Percentiles rank a stretch among this genome's conserved stretches.
phyloP scores from a whole-genome alignment of 2,797 vertebrate species.

The Buceros bicornis region DNA sequence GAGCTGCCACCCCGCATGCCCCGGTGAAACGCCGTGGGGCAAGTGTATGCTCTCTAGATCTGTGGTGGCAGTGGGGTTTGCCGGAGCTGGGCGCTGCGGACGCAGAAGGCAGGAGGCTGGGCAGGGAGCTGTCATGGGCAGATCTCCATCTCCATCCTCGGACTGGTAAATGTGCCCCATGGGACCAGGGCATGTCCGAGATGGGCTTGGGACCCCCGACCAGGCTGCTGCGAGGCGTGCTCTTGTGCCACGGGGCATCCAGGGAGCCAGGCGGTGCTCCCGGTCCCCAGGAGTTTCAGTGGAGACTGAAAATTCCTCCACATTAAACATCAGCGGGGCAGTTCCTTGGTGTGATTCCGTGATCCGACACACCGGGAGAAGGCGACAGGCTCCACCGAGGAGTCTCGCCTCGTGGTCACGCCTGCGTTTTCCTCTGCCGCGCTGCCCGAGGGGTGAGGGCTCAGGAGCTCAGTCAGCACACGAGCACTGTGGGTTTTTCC shows the following conservation, averaged over 20 bases:
- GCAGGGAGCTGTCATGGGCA: not conserved
- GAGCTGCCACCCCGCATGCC: accelerated
- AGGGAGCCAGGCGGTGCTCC: not conserved
- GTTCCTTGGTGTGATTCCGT: not conserved
- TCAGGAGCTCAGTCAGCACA: not conserved
- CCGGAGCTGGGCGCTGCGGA: accelerated
- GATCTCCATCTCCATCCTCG: not conserved
- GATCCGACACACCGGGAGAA: not conserved
- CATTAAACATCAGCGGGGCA: accelerated
- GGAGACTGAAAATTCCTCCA: not conserved
- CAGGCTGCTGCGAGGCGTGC: accelerated
- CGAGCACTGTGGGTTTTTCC: not conserved
- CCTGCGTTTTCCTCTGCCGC: not conserved
- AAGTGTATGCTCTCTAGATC: not conserved
- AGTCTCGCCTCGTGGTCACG: accelerated
- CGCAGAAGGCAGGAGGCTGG: not conserved
- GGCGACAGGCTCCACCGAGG: accelerated
- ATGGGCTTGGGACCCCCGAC: not conserved
- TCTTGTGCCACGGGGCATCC: not conserved
- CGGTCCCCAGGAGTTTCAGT: not conserved
- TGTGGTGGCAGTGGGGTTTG: accelerated
- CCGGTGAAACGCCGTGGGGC: accelerated
- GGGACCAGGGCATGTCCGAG: not conserved
- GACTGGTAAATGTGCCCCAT: accelerated
- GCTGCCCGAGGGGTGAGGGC: not conserved